Base-by-base conservation (phyloP, 2,888 invertebrate genomes). In the Vannuccia rotundouncinata region DNA sequence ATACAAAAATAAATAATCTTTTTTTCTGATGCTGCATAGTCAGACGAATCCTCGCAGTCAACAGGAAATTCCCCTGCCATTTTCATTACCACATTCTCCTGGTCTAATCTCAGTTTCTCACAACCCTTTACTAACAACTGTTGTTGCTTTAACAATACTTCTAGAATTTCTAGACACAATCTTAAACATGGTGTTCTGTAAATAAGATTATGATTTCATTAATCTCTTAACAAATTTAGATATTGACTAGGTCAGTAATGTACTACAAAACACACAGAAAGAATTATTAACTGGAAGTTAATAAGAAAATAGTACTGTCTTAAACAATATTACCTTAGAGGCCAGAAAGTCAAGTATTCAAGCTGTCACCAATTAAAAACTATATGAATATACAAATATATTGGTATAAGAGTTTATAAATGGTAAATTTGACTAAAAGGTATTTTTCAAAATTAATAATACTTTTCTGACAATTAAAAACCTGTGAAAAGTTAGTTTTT, bases 51-150 rank as follows among this genome's bases (percentile, higher is more conserved):
- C 45, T 45, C 45, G 17, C 45, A 45, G 45, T 45, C 45, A 45
- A 45, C 45, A 45, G 45, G 45, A 45, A 45, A 45, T 45, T 45
- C 45, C 45, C 45, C 45, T 45, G 45, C 17, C 45, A 45, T 45
- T 45, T 45, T 45, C 45, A 45, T 45, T 73, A 27, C 29, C 27
- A 73, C 73, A 73, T 73, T 73, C 29, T 28, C 73, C 27, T 73
- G 10, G 29, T 73, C 73, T 27, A 73, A 27, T n/a, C 73, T n/a
- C 73, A 73, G 29, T 28, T 73, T 73, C 73, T n/a, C 73, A 73
- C 73, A 73, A 28, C 73, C 73, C 73, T 73, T 73, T n/a, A 73
- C 73, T 27, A 73, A 27, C 73, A 73, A 73, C 29, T 73, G 27
- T 73, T 45, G 45, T 45, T 45, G 45, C 45, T 45, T 45, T 45